These are phyloP conservation scores for Platerodrilus igneus DNA, from an alignment of 2,888 invertebrate species.

Conservation along the genomic window DNA sequence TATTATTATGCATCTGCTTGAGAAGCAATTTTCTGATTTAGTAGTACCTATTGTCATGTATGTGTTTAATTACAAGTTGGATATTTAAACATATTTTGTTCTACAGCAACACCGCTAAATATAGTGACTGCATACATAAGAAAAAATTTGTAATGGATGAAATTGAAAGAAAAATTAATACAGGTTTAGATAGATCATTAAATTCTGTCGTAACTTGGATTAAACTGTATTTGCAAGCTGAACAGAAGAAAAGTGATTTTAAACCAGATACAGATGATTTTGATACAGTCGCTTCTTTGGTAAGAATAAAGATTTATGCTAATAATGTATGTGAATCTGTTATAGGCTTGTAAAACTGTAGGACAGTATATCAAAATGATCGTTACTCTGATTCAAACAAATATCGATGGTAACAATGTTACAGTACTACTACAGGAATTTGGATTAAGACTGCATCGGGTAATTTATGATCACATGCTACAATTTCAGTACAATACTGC, in stretches of 20 bases:
- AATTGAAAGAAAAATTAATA: constrained; percentile 87
- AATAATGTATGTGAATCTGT: constrained; percentile 18
- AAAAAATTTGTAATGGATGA: constrained; percentile 83
- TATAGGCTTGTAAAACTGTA: constrained; percentile 77
- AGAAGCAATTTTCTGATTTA: constrained; percentile 87
- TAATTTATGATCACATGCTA: constrained; percentile 90
- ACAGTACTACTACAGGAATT: constrained; percentile 82
- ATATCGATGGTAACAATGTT: constrained; percentile 89
- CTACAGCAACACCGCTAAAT: constrained; percentile 77
- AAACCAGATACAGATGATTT: constrained; percentile 78
- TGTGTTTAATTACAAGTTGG: constrained; percentile 36
- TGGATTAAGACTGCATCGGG: constrained; percentile 86
- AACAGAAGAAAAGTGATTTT: constrained; percentile 94
- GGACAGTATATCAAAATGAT: constrained; percentile 76
- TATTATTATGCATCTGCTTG: constrained; percentile 86
- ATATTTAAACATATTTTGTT: constrained; percentile 10
- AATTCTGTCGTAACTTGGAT: constrained; percentile 89
- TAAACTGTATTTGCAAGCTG: constrained; percentile 79
- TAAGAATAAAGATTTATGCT: constrained; percentile 46
- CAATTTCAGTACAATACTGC: constrained; percentile 93
- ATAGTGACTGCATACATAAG: constrained; percentile 82
- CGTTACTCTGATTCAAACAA: constrained; percentile 71
- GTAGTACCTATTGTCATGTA: constrained; percentile 84
- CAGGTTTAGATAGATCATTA: constrained; percentile 76
- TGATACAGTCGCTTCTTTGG: constrained; percentile 79